phyloP scores from a whole-genome alignment of 2,888 invertebrate genomes.

The Rhagonycha fulva region DNA sequence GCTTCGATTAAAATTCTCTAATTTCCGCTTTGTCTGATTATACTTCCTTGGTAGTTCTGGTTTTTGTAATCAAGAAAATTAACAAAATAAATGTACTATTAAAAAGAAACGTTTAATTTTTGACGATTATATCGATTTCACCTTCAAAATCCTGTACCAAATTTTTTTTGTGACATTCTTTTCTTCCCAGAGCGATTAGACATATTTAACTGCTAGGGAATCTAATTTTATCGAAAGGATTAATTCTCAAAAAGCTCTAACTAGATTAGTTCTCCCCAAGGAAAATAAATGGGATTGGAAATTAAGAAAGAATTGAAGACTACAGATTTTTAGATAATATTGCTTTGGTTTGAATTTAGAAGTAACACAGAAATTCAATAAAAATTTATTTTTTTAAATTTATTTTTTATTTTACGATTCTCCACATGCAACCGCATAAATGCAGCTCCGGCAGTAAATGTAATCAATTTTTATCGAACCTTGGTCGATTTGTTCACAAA shows the following conservation, averaged over 20 bases:
- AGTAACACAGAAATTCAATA: background rate
- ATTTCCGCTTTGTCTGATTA: background rate
- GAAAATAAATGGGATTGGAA: background rate
- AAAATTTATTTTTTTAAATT: background rate
- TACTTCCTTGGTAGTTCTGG: background rate
- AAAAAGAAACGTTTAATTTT: background rate
- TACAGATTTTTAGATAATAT: background rate
- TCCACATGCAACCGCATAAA: background rate
- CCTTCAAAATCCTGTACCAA: background rate
- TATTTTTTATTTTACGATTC: background rate
- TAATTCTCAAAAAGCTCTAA: background rate
- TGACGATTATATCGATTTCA: background rate
- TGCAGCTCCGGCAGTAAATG: background rate
- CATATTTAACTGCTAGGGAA: background rate
- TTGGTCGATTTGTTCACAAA: background rate
- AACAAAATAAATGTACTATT: conserved; percentile 1
- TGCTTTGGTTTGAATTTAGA: background rate
- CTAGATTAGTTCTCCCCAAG: background rate
- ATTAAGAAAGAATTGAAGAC: background rate
- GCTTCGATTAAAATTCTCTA: conserved; percentile 1
- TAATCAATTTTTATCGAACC: background rate
- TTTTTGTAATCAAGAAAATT: conserved; percentile 2
- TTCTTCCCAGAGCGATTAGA: background rate
- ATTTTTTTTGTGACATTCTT: background rate
- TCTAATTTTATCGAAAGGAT: background rate